These are phyloP conservation scores for Acrocephalus kingi DNA, from an alignment of 2,113 vertebrate species.

Conservation along the genomic window DNA sequence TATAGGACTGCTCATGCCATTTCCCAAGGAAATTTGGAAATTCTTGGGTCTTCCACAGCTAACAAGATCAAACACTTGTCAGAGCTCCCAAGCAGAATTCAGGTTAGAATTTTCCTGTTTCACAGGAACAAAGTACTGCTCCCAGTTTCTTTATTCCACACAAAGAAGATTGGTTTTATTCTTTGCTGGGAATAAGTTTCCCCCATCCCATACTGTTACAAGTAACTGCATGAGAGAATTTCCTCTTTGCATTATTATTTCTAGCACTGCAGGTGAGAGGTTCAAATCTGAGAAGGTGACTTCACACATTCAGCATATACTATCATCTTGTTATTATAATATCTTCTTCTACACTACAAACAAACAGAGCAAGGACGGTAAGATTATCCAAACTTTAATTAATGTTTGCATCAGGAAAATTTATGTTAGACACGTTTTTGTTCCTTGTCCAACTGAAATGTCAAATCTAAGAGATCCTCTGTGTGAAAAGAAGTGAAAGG, in stretches of 20 bases:
- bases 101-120: not conserved
- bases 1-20: rapidly evolving
- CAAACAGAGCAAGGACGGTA: not conserved
- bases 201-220: not conserved
- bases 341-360: not conserved
- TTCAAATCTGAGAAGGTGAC: not conserved
- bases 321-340: not conserved
- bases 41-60: not conserved
- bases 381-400: not conserved
- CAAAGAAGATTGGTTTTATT: not conserved
- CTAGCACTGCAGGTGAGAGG: not conserved
- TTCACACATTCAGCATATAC: not conserved
- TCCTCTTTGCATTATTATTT: not conserved
- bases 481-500: not conserved
- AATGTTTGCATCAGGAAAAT: not conserved
- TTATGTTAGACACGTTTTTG: not conserved
- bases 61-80: not conserved
- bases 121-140: not conserved
- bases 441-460: not conserved
- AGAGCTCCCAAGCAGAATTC: not conserved
- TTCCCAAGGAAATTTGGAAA: not conserved
- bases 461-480: not conserved
- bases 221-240: not conserved
- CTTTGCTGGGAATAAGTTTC: not conserved
- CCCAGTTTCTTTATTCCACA: not conserved